These are phyloP conservation scores for Orchesellides sinensis DNA, from an alignment of 2,888 invertebrate species.

Conservation along the genomic window DNA sequence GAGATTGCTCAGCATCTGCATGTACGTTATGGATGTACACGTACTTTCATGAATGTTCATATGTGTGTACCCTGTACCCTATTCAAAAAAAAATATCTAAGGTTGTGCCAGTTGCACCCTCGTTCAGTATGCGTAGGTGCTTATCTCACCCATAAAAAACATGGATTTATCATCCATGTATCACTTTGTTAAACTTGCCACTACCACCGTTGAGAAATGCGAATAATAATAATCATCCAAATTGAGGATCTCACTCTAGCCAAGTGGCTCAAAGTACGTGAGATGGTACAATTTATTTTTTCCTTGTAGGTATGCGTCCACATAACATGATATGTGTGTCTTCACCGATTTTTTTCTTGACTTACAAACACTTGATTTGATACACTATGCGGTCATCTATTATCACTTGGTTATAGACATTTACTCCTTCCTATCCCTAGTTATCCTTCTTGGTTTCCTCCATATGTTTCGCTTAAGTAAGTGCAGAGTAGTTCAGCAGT, in stretches of 20 bases:
- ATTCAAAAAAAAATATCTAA: too few species aligned
- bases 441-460: too few species aligned
- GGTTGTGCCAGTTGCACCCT: too few species aligned
- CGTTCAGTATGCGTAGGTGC: too few species aligned
- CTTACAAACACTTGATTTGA: background rate
- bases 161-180: slow-evolving; percentile 63
- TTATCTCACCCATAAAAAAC: slow-evolving; percentile 47
- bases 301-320: too few species aligned
- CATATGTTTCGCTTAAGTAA: too few species aligned
- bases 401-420: slow-evolving; percentile 29
- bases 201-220: slow-evolving; percentile 32
- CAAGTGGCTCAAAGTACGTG: slow-evolving; percentile 67
- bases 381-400: slow-evolving; percentile 20
- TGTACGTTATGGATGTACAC: too few species aligned
- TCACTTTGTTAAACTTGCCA: slow-evolving; percentile 67
- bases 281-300: slow-evolving; percentile 52
- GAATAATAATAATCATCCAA: slow-evolving; percentile 69
- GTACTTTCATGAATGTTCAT: too few species aligned
- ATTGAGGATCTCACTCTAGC: slow-evolving; percentile 43
- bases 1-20: too few species aligned
- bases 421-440: background rate
- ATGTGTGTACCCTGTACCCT: too few species aligned
- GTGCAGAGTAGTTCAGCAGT: background rate
- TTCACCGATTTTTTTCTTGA: background rate
- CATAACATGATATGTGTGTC: too few species aligned